Conservation (phyloP, 2,113 vertebrate genomes). For the Ceyx margarethae region DNA sequence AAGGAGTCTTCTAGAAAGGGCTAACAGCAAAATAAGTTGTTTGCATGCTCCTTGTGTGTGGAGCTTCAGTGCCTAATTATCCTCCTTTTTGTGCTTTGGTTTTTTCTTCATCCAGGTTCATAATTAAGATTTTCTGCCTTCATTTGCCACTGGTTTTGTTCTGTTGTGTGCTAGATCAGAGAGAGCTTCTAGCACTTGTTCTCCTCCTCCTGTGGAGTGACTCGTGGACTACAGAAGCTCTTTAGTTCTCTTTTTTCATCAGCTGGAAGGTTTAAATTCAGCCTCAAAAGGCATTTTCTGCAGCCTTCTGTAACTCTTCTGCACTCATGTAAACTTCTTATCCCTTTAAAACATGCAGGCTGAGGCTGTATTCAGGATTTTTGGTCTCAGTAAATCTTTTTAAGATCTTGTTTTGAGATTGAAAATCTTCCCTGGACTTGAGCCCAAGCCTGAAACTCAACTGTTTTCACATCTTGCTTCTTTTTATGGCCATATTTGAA, state of each 20-base stretch:
- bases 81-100: not conserved
- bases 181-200: not conserved
- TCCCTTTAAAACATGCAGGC: not conserved
- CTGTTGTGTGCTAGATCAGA: not conserved
- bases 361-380: not conserved
- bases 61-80: not conserved
- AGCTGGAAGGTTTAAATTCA: not conserved
- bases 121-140: slow-evolving; percentile 5
- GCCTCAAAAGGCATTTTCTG: not conserved
- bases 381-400: not conserved
- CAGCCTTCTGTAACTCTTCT: not conserved
- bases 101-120: not conserved
- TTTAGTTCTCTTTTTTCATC: not conserved
- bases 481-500: slow-evolving; percentile 27
- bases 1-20: not conserved
- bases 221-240: not conserved
- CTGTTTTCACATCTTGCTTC: not conserved
- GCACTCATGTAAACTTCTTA: not conserved
- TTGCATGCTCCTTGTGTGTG: not conserved
- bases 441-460: not conserved
- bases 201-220: not conserved
- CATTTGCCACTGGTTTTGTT: not conserved
- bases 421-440: not conserved
- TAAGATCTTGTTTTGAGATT: slow-evolving; percentile 1
- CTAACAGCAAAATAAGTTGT: not conserved